These are phyloP conservation scores for Entomobrya multifasciata DNA, from an alignment of 2,888 invertebrate genomes.

Conservation along the genomic window DNA sequence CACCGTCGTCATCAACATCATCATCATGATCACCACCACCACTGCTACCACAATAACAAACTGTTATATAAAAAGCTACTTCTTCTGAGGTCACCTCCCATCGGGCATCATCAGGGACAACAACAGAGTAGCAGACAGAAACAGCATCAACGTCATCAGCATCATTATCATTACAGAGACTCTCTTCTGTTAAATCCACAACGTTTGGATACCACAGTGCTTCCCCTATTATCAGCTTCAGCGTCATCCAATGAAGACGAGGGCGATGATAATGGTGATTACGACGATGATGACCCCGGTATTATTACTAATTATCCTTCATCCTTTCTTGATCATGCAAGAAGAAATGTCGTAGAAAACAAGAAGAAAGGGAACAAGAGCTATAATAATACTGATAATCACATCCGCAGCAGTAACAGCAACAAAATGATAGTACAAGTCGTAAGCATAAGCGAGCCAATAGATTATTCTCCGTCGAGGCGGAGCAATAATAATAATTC, in stretches of 20 bases:
- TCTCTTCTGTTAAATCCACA: conserved; percentile 8
- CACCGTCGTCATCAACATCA: conserved; percentile 54
- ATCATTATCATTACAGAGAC: conserved; percentile 56
- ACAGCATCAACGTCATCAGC: conserved; percentile 60
- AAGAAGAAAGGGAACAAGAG: conserved; percentile 45
- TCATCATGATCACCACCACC: too few species aligned
- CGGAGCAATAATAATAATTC: too few species aligned
- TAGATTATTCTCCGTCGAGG: neutral
- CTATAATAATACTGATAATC: conserved; percentile 4
- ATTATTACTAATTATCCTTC: conserved; percentile 38
- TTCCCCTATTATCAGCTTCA: conserved; percentile 16
- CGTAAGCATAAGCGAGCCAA: conserved; percentile 18
- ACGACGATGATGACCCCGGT: conserved; percentile 36
- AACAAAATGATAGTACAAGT: conserved; percentile 30
- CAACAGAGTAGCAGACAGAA: conserved; percentile 32
- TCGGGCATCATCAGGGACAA: conserved; percentile 26
- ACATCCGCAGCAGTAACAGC: conserved; percentile 3
- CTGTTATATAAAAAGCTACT: neutral
- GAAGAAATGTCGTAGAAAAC: conserved; percentile 32
- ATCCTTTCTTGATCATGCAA: conserved; percentile 24
- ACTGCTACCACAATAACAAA: conserved; percentile 16
- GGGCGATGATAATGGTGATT: conserved; percentile 23
- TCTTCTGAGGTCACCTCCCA: conserved; percentile 31
- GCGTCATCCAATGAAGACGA: neutral
- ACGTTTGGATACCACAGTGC: conserved; percentile 25